Conservation (phyloP, 1,140 invertebrate species). For the Carposina sasakii region DNA sequence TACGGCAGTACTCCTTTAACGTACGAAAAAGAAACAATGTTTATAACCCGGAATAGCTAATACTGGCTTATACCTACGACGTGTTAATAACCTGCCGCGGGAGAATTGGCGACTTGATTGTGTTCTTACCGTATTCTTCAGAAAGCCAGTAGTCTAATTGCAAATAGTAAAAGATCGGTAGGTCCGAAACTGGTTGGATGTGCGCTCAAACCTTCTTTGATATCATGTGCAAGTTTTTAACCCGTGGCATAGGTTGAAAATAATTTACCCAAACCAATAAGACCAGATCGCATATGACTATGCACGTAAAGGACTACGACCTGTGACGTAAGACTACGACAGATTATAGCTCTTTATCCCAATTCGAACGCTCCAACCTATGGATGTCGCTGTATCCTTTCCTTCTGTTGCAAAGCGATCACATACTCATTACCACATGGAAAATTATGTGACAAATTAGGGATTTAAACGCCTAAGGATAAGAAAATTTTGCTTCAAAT, state of each 20-base stretch:
- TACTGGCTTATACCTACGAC: too few species aligned
- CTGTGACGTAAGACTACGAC: too few species aligned
- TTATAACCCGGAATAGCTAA: too few species aligned
- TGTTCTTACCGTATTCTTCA: constrained; percentile 3
- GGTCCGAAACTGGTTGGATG: constrained; percentile 49
- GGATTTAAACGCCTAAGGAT: constrained; percentile 1
- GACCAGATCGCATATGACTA: constrained; percentile 40
- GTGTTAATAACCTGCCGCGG: constrained; percentile 10
- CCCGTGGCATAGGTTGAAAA: constrained; percentile 31
- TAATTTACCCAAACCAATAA: constrained; percentile 30
- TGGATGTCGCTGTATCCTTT: too few species aligned
- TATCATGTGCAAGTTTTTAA: constrained; percentile 45
- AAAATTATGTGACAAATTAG: too few species aligned
- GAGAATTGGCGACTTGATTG: constrained; percentile 9
- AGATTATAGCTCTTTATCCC: too few species aligned
- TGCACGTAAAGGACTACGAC: too few species aligned
- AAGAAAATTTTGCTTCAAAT: constrained; percentile 11
- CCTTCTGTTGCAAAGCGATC: too few species aligned
- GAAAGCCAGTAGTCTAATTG: constrained; percentile 8
- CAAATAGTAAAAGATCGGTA: constrained; percentile 23
- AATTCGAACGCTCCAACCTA: too few species aligned
- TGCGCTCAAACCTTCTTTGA: constrained; percentile 44
- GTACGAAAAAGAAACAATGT: constrained; percentile 12
- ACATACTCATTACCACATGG: too few species aligned
- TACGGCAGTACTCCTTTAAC: not conserved